These are phyloP conservation scores for Drosophila ogumai DNA, from an alignment of 1,140 invertebrate genomes.

Conservation along the genomic window DNA sequence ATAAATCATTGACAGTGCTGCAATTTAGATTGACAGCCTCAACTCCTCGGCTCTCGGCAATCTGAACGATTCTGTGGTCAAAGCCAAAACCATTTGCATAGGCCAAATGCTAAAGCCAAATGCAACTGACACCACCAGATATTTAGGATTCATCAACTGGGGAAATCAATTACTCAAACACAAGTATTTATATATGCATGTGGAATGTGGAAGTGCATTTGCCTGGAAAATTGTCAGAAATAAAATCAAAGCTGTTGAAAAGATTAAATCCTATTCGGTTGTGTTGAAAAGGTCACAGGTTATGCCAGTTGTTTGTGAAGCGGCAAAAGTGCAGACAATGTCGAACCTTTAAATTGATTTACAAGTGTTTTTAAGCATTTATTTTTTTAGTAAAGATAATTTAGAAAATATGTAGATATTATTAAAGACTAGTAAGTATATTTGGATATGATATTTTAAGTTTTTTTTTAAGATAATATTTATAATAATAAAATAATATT, in stretches of 20 bases:
- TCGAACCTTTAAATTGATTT: neutral
- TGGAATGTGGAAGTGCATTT: conserved; percentile 33
- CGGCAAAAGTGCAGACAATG: neutral
- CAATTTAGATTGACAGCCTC: conserved; percentile 47
- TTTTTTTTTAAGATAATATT: neutral
- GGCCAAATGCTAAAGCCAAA: conserved; percentile 25
- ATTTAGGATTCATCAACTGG: conserved; percentile 19
- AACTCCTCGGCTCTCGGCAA: conserved; percentile 19
- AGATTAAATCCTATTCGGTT: conserved; percentile 21
- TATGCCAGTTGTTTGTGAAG: neutral
- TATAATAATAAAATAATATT: too few species aligned
- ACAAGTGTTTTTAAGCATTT: neutral
- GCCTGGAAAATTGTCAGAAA: conserved; percentile 25
- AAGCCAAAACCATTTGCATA: conserved; percentile 19
- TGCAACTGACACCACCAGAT: conserved; percentile 11
- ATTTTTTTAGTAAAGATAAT: neutral
- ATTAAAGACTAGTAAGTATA: too few species aligned
- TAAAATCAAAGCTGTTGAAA: conserved; percentile 16
- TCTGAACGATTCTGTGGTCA: conserved; percentile 41
- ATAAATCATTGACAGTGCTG: conserved; percentile 62
- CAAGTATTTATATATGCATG: conserved; percentile 28
- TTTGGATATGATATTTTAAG: too few species aligned
- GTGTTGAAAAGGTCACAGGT: conserved; percentile 13
- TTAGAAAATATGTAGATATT: neutral
- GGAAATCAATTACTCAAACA: conserved; percentile 50